Percentiles rank a stretch among this genome's conserved stretches.
phyloP scores from a whole-genome alignment of 2,888 invertebrate species.

The Gryllus longicercus region DNA sequence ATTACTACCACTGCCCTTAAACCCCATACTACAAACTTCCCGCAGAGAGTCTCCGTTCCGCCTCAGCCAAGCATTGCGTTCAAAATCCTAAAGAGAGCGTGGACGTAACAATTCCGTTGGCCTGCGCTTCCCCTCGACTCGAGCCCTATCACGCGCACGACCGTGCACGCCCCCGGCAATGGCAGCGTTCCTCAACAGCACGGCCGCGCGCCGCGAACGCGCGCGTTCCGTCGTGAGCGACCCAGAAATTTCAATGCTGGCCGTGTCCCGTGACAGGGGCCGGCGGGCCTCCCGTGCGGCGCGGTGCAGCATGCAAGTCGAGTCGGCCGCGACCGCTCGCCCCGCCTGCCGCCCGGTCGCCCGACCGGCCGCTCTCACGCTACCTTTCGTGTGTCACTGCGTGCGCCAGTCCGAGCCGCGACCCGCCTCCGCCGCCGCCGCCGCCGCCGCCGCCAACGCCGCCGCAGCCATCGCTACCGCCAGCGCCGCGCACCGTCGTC shows the following conservation, averaged over 20 bases:
- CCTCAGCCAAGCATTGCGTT: no score
- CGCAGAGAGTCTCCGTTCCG: no score
- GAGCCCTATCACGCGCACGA: no score
- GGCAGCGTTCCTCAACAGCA: no score
- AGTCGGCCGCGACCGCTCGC: not conserved
- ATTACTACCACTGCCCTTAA: no score
- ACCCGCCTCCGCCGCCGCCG: not conserved
- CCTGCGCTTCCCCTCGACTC: no score
- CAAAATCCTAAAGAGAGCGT: no score
- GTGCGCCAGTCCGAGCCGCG: not conserved
- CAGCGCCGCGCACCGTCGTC: not conserved
- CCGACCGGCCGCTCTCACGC: not conserved
- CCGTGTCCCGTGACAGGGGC: not conserved
- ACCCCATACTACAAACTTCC: no score
- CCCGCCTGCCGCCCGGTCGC: not conserved
- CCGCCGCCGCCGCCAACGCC: not conserved
- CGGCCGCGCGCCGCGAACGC: no score
- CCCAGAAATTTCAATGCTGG: not conserved
- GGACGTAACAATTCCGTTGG: no score
- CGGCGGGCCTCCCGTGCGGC: not conserved
- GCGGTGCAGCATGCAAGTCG: constrained; percentile 17
- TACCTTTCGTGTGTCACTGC: constrained; percentile 7
- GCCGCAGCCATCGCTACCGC: not conserved
- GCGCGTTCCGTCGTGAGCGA: not conserved
- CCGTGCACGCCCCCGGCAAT: no score